These are phyloP conservation scores for Catostylus mosaicus DNA, from an alignment of 30 jellyfish, hydroid and myxozoan genomes.

Conservation along the genomic window DNA sequence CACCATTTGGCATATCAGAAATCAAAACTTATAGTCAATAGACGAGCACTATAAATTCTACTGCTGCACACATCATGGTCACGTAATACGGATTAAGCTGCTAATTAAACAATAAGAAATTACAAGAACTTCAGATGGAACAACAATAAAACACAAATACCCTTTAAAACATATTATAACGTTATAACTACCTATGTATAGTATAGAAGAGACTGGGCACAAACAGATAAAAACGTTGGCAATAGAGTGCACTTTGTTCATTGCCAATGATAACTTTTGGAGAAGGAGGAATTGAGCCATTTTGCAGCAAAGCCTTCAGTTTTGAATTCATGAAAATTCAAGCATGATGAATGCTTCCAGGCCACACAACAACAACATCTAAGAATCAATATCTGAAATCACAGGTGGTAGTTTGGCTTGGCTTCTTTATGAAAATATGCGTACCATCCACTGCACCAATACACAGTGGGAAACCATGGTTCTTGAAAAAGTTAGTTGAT, in stretches of 20 bases:
- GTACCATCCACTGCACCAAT: constrained; percentile 36
- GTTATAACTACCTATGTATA: too few species aligned
- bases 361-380: not conserved
- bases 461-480: constrained; percentile 53
- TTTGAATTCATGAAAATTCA: not conserved
- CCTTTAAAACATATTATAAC: too few species aligned
- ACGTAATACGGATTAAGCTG: too few species aligned
- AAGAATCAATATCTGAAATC: not conserved
- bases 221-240: too few species aligned
- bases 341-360: not conserved
- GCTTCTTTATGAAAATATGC: not conserved
- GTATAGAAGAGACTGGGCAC: too few species aligned
- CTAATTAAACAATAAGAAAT: too few species aligned
- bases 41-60: too few species aligned
- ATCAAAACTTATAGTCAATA: too few species aligned
- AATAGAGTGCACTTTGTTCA: not conserved
- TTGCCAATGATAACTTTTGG: not conserved
- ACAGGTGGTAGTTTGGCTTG: not conserved
- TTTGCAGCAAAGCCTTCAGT: not conserved
- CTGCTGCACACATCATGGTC: too few species aligned
- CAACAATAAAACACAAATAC: too few species aligned
- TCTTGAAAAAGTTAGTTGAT: not conserved
- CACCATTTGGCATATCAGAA: too few species aligned
- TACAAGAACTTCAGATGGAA: too few species aligned
- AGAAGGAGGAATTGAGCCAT: not conserved